Conservation (phyloP, 2,113 vertebrate genomes). For the Saguinus midas region DNA sequence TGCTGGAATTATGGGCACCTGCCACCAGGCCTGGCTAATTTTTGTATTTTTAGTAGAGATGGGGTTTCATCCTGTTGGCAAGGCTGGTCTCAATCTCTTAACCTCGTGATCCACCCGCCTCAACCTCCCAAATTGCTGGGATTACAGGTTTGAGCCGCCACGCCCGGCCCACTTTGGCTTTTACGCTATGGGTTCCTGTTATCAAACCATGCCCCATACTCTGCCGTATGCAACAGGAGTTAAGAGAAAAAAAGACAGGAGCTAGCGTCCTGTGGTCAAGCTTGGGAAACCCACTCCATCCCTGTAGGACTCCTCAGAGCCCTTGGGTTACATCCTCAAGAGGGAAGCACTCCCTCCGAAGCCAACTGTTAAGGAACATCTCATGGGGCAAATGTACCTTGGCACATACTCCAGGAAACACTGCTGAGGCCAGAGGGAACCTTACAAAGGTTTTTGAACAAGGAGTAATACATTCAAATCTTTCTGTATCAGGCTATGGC, state of each 20-base stretch:
- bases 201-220: not conserved
- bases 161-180: not conserved
- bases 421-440: not conserved
- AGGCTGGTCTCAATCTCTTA: no score
- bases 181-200: not conserved
- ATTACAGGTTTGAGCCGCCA: no score
- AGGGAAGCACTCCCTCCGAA: not conserved
- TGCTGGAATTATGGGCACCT: no score
- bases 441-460: not conserved
- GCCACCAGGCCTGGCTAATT: no score
- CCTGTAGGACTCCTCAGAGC: not conserved
- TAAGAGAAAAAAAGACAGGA: not conserved
- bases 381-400: not conserved
- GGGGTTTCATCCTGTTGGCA: no score
- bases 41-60: no score
- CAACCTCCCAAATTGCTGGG: no score
- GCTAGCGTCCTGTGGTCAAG: accelerated
- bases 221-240: not conserved
- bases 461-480: not conserved
- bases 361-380: not conserved
- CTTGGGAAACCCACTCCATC: not conserved
- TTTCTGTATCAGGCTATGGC: not conserved
- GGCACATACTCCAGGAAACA: not conserved
- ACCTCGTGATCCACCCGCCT: no score
- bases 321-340: not conserved